Conservation (phyloP, 2,797 vertebrate species). For the Siniperca scherzeri region DNA sequence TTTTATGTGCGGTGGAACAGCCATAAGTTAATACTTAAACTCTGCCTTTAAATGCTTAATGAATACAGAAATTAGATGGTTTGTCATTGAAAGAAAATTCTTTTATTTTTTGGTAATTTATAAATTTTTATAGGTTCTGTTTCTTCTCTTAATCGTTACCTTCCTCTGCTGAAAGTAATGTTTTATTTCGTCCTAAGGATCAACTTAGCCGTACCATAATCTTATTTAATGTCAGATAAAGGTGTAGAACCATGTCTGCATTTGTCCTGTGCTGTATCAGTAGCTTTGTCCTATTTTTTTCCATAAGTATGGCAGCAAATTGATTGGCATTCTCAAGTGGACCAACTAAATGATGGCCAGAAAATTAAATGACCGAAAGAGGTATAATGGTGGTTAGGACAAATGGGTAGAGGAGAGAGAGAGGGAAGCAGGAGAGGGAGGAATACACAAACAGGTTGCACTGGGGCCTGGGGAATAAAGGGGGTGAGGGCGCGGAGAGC, state of each 20-base stretch:
- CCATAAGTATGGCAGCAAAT: conserved; percentile 50
- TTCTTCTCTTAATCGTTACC: conserved; percentile 8
- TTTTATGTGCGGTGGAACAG: conserved; percentile 11
- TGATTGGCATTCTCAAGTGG: conserved; percentile 68
- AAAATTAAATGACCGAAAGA: conserved; percentile 69
- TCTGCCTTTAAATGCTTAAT: conserved; percentile 8
- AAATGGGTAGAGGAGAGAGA: conserved; percentile 42
- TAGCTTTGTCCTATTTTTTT: conserved; percentile 33
- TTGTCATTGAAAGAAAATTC: conserved; percentile 12
- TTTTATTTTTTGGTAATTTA: conserved; percentile 16
- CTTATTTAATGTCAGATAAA: conserved; percentile 40
- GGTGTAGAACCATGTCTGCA: conserved; percentile 12
- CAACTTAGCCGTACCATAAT: conserved; percentile 2
- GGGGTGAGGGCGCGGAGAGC: conserved; percentile 28
- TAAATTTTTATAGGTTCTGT: neutral
- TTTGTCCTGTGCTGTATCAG: conserved; percentile 2
- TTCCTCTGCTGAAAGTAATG: neutral
- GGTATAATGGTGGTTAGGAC: conserved; percentile 64
- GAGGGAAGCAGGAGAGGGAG: conserved; percentile 54
- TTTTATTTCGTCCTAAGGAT: conserved; percentile 19
- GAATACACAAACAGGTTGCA: conserved; percentile 84
- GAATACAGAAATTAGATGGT: neutral
- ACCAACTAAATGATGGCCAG: conserved; percentile 62
- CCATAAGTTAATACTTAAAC: neutral
- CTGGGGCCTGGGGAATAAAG: conserved; percentile 76